These are phyloP conservation scores for Diorhabda carinulata DNA, from an alignment of 1,140 invertebrate species.

Conservation along the genomic window DNA sequence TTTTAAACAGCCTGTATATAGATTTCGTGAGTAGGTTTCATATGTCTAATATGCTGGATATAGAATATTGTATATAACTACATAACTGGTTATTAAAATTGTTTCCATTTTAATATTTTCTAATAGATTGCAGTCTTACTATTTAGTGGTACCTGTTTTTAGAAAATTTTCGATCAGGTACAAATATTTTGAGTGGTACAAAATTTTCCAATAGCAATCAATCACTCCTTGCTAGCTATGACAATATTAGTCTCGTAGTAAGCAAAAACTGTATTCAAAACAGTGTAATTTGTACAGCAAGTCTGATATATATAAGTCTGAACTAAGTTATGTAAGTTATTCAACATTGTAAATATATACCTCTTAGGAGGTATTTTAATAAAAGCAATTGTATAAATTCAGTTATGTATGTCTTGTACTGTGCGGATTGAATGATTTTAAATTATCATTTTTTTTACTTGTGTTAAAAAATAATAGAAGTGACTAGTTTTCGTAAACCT, in stretches of 20 bases:
- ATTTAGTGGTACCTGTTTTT: too few species aligned
- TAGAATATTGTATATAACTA: too few species aligned
- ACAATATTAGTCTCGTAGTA: slow-evolving; percentile 21
- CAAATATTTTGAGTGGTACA: slow-evolving; percentile 1
- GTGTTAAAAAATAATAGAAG: slow-evolving; percentile 26
- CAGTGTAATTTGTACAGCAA: slow-evolving; percentile 40
- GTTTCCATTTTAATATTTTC: too few species aligned
- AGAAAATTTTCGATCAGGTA: too few species aligned
- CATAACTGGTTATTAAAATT: too few species aligned
- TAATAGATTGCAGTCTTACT: too few species aligned
- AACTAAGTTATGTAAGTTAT: slow-evolving; percentile 43
- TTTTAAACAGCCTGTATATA: too few species aligned
- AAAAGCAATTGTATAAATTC: slow-evolving; percentile 31
- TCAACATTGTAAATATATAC: slow-evolving; percentile 39
- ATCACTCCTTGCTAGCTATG: slow-evolving; percentile 23
- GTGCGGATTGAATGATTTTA: slow-evolving; percentile 28
- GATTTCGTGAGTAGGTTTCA: too few species aligned
- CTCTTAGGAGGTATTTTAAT: slow-evolving; percentile 39
- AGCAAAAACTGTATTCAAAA: slow-evolving; percentile 27
- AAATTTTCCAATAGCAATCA: slow-evolving; percentile 18
- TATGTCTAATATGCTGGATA: too few species aligned
- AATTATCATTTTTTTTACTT: slow-evolving; percentile 32
- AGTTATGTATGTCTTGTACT: slow-evolving; percentile 28
- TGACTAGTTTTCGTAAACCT: background rate
- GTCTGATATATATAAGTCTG: slow-evolving; percentile 45